A percentile compares a stretch with the other conserved stretches of the same genome.
These are phyloP conservation scores for Nycticryphes semicollaris DNA, from an alignment of 2,113 vertebrate species.

Conservation along the genomic window DNA sequence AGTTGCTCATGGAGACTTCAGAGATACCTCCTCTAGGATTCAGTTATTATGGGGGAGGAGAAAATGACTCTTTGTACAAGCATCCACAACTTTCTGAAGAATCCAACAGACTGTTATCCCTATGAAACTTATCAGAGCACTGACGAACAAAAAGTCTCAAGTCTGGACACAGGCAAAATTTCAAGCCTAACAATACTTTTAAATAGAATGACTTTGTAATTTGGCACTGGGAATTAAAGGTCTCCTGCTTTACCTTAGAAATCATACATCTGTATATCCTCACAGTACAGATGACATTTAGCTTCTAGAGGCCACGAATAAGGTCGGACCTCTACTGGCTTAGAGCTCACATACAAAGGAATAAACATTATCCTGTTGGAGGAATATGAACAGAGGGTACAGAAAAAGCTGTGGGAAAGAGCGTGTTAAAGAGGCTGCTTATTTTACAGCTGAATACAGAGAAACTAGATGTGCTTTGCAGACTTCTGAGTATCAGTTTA, in stretches of 20 bases:
- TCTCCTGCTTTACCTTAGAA: not conserved
- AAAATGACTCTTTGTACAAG: not conserved
- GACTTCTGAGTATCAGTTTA: not conserved
- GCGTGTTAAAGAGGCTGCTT: not conserved
- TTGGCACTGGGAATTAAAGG: not conserved
- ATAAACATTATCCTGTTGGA: not conserved
- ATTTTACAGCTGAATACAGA: not conserved
- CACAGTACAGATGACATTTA: not conserved
- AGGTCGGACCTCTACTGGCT: not conserved
- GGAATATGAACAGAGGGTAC: not conserved
- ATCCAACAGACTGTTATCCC: not conserved
- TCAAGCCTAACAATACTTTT: not conserved
- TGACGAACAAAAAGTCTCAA: not conserved
- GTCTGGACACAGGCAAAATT: not conserved
- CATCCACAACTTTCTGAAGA: not conserved
- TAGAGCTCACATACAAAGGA: not conserved
- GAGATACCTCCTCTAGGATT: not conserved
- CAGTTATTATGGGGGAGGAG: not conserved
- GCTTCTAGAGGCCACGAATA: fast-evolving
- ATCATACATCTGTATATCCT: not conserved
- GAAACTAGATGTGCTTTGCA: not conserved
- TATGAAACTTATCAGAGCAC: not conserved
- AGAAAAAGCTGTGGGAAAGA: not conserved
- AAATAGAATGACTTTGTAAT: not conserved
- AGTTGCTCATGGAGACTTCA: not conserved